These are phyloP conservation scores for Eudasyphora cyanicolor DNA, from an alignment of 2,888 invertebrate species.

Conservation along the genomic window DNA sequence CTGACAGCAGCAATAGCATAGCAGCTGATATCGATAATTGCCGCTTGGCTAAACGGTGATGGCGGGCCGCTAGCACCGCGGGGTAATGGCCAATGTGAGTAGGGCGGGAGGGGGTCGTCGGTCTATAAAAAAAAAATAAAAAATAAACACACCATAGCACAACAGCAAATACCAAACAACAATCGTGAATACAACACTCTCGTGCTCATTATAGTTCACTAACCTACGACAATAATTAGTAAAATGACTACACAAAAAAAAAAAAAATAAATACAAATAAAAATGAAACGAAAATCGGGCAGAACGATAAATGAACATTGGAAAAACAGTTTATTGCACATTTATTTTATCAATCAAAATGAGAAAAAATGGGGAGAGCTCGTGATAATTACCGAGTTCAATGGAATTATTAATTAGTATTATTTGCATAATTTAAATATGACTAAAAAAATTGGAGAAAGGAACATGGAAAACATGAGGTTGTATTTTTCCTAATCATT, in stretches of 20 bases:
- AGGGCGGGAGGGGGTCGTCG: background rate
- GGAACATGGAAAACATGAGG: no score
- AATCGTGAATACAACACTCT: conserved; percentile 29
- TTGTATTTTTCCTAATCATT: no score
- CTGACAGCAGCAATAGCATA: background rate
- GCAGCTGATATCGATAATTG: conserved; percentile 5
- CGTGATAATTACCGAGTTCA: background rate
- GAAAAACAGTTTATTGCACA: no score
- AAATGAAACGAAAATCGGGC: background rate
- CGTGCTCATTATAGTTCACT: conserved; percentile 70
- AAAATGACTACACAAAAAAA: conserved; percentile 52
- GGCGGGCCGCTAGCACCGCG: background rate
- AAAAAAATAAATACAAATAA: conserved; percentile 19
- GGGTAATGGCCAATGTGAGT: background rate
- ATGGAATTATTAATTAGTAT: background rate
- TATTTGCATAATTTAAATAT: no score
- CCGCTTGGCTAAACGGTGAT: background rate
- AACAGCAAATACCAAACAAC: conserved; percentile 43
- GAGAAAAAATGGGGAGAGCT: background rate
- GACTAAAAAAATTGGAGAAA: no score
- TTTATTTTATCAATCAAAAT: conserved; percentile 8
- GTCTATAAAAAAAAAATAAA: background rate
- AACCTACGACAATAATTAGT: conserved; percentile 78
- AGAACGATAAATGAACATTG: background rate
- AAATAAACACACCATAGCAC: conserved; percentile 18